Base-by-base conservation (phyloP, 2,888 invertebrate species). In the Leptothorax acervorum region DNA sequence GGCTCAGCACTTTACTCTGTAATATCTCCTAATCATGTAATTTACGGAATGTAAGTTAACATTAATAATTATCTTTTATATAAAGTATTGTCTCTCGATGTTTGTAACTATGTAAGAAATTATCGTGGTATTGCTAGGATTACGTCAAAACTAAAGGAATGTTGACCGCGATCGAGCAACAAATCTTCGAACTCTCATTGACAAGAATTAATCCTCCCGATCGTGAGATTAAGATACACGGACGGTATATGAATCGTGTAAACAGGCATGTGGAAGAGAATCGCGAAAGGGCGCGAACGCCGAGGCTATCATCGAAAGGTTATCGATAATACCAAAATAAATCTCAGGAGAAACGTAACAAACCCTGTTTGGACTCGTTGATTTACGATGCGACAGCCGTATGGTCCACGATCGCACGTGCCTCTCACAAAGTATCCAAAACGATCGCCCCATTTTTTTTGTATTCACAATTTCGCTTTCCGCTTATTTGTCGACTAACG, bases 301-400 rank as follows among this genome's bases (percentile, higher is more conserved):
- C 57, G 23, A 48, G 28, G 66, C 15, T 74, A 82, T 42, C 48
- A n/a, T 42, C 65, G 48, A 53, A 73, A 66, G 62, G 45, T 78
- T 66, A 23, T 73, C 75, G 75, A 51, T 45, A 39, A 85, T 82
- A 79, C 81, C 63, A 81, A 83, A 88, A 85, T 84, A 88, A 89
- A 87, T 89, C 82, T 62, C 15, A 79, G 4, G 65, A 62, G 73
- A 57, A 85, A 55, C 71, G 66, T 78, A 86, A 74, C 82, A 84
- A 66, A 78, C 65, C 57, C n/a, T n/a, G 66, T 53, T 53, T 23
- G 23, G 18, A 28, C 45, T 28, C 23, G 35, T 63, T 76, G 84
- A 87, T 90, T 87, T 90, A 89, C 83, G 53, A 81, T 35, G 60
- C 73, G 86, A 82, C 85, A 87, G 76, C 75, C 70, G 84, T 68